Evolutionary conservation across 2,797 vertebrate genomes (phyloP), one percentile per base, ranked within the genome.

Genomic region (Hozukius guyotensis): DNA sequence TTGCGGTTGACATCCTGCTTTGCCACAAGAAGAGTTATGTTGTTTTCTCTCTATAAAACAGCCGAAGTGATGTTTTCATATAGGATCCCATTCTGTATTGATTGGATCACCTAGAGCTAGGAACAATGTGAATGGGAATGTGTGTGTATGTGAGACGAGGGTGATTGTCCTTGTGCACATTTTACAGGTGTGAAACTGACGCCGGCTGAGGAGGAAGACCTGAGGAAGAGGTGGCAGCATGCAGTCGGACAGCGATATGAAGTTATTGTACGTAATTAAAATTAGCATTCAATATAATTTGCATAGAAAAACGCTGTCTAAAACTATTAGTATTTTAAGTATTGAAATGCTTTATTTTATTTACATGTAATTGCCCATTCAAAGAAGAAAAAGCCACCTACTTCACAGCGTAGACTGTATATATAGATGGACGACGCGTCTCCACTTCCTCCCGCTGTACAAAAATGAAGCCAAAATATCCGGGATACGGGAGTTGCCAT

Each of bases 201-300:
- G 10, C 68, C 61, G 20, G 72, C 77, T 56, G 94, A 95, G 84
- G 97, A 97, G 85, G 92, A 95, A 67, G 82, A 88, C 68, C 63
- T 95, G 34, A 95, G 93, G 90, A 93, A 88, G 81, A 97, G 97
- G 85, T 99, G 97, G 97, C 96, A 97, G 91, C 93, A 81, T 81
- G 96, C 96, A 74, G 93, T 98, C 73, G 98, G 97, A 53, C 89
- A 89, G 0, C 94, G 95, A 88, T 97, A 97, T 71, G 96, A 98
- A 93, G 94, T 99, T 83, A 95, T 96, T 94, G 98, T 99, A 96
- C 2, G 97, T 64, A 46, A 65, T 72, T 2, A 36, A 68, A 14
- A 75, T 49, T 22, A 46, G n/a, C 22, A 20, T 36, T 64, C 7
- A 42, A 20, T 20, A 25, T 49, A 8, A 59, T 7, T 25, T 12